Evolutionary conservation across 2,113 vertebrate genomes (phyloP).

Genomic region (Vidua chalybeata): DNA sequence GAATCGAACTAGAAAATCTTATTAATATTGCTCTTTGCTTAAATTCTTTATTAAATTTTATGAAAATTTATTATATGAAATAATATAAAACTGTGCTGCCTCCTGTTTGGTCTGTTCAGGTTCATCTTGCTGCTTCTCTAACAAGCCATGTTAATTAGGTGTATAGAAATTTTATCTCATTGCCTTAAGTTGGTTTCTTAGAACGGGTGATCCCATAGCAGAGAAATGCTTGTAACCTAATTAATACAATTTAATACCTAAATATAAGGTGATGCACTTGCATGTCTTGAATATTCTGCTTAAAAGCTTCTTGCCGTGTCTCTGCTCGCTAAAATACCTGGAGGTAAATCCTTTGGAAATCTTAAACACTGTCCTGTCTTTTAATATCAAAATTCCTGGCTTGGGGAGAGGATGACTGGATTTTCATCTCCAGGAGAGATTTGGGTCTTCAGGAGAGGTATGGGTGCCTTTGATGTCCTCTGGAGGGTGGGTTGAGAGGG

Average conservation of each 20-base stretch:
- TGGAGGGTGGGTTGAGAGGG: neutral
- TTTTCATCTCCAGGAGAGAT: neutral
- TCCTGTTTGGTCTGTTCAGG: neutral
- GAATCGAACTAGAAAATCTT: neutral
- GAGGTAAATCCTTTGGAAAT: neutral
- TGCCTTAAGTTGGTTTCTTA: neutral
- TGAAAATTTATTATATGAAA: neutral
- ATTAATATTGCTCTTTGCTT: neutral
- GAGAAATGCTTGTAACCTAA: neutral
- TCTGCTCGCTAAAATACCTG: neutral
- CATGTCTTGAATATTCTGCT: neutral
- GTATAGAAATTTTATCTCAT: neutral
- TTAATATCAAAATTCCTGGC: neutral
- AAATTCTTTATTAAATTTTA: neutral
- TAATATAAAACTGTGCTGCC: neutral
- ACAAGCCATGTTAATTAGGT: neutral
- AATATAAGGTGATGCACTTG: neutral
- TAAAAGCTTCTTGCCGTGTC: neutral
- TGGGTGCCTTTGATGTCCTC: fast-evolving
- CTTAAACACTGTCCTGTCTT: neutral
- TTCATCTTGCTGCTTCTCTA: neutral
- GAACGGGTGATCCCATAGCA: neutral
- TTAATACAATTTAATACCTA: neutral
- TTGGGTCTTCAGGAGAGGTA: neutral
- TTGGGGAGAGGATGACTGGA: neutral